Evolutionary conservation across 30 jellyfish, hydroid and myxozoan genomes (phyloP), one percentile per base, ranked within the genome.

Genomic region (Aurelia sp.): DNA sequence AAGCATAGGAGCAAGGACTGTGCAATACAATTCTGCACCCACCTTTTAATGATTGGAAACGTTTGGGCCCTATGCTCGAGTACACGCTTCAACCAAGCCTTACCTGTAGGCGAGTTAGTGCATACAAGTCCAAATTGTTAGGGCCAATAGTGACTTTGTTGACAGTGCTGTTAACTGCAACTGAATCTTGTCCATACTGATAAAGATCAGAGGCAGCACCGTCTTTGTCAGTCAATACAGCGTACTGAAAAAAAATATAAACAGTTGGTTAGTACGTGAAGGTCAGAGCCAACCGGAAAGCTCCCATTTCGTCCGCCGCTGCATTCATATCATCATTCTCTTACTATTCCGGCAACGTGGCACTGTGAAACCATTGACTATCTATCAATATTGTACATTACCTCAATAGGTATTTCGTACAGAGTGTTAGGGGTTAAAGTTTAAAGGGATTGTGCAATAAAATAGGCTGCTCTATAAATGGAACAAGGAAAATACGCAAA

Each of bases 121-220:
- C 70, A 63, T 67, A 81, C 55, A 81, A 24, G 66, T 50, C 68
- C 68, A 15, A 17, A 13, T 17, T 38, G 18, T 22, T 52, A 48
- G 64, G 72, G 31, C 84, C 84, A 13, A 67, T 19, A 33, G 21
- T 70, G 7, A 81, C 55, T 52, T 81, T 67, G 22, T 57, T 51
- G n/a, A 81, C 27, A 6, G 68, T 67, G 16, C 21, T 21, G 62
- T 67, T 73, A 17, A 0, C 35, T 19, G 63, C 52, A 35, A 81
- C 77, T 7, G 57, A 0, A 40, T 81, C 91, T 18, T 67, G 48
- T 51, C 84, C 84, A 55, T 66, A 81, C 69, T 50, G 47, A 57
- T 81, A 78, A 5, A 44, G 55, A 44, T 1, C 3, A 9, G 55
- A 44, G 55, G 55, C 55, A 44, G 55, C 2, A 9, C 55, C 55